Percentiles rank a stretch among this genome's conserved stretches.
phyloP scores from a whole-genome alignment of 2,888 invertebrate genomes.

The Alcis repandata region DNA sequence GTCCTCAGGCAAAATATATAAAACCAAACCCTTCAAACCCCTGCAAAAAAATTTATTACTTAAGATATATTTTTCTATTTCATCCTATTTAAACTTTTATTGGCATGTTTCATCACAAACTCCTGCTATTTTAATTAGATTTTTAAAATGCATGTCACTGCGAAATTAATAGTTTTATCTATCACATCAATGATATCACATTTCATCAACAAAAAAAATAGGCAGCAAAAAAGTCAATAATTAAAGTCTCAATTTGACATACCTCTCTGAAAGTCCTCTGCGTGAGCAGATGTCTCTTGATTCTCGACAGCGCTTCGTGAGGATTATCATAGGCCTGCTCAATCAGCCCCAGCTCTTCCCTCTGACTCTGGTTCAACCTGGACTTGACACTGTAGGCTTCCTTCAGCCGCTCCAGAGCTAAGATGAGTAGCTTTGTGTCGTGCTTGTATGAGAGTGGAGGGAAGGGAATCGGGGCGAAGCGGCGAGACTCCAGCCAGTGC shows the following conservation, averaged over 20 bases:
- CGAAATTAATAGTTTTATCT: no score
- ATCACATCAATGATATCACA: no score
- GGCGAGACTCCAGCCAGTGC: constrained; percentile 99
- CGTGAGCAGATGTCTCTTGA: constrained; percentile 99
- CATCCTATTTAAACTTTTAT: no score
- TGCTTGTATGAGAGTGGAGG: constrained; percentile 99
- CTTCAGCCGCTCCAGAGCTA: constrained; percentile 98
- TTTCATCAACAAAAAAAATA: neutral
- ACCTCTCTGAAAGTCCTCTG: constrained; percentile 99
- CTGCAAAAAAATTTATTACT: no score
- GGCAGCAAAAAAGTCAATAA: neutral
- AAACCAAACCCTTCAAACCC: no score
- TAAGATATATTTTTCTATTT: no score
- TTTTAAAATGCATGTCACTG: no score
- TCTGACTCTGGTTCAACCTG: constrained; percentile 98
- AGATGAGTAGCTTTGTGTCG: constrained; percentile 98
- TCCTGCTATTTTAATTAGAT: no score
- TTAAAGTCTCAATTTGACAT: constrained; percentile 28
- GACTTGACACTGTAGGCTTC: constrained; percentile 99
- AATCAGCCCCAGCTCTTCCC: constrained; percentile 99
- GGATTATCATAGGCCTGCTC: constrained; percentile 99
- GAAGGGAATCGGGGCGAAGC: constrained; percentile 99
- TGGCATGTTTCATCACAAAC: no score
- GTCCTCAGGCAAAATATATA: no score
- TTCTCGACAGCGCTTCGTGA: constrained; percentile 99